Conservation (phyloP, 1,140 invertebrate genomes). For the Drosophila eugracilis region DNA sequence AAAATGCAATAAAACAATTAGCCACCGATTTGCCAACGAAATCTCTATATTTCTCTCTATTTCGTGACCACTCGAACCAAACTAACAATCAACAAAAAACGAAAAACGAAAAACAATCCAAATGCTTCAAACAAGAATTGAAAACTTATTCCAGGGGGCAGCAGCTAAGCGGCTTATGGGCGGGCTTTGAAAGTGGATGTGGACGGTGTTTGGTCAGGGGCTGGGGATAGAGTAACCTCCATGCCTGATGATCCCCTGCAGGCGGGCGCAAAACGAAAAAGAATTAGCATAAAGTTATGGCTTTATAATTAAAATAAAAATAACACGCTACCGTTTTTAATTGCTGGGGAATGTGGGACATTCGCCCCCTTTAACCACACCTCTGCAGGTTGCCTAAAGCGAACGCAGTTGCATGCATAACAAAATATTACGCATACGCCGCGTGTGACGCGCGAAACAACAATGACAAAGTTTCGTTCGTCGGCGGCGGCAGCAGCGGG, state of each 20-base stretch:
- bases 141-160: conserved; percentile 19
- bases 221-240: neutral
- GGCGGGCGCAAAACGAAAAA: neutral
- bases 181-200: neutral
- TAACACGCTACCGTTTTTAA: conserved; percentile 53
- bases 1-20: conserved; percentile 69
- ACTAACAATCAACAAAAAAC: conserved; percentile 5
- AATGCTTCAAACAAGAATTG: conserved; percentile 20
- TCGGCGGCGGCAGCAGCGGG: conserved; percentile 4
- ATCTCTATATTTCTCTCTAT: conserved; percentile 16
- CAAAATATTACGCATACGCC: conserved; percentile 71
- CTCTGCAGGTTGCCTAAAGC: conserved; percentile 17
- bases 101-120: too few relatives aligned
- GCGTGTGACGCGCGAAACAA: conserved; percentile 45
- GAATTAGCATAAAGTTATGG: conserved; percentile 65
- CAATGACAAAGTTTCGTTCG: conserved; percentile 59
- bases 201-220: conserved; percentile 3
- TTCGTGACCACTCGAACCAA: conserved; percentile 3
- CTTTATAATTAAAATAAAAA: conserved; percentile 73
- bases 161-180: conserved; percentile 44
- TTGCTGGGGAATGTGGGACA: conserved; percentile 62
- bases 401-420: conserved; percentile 60
- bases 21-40: conserved; percentile 28
- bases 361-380: conserved; percentile 13
- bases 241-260: conserved; percentile 5